Conservation (phyloP, 2,113 vertebrate genomes). For the Ibidorhyncha struthersii region DNA sequence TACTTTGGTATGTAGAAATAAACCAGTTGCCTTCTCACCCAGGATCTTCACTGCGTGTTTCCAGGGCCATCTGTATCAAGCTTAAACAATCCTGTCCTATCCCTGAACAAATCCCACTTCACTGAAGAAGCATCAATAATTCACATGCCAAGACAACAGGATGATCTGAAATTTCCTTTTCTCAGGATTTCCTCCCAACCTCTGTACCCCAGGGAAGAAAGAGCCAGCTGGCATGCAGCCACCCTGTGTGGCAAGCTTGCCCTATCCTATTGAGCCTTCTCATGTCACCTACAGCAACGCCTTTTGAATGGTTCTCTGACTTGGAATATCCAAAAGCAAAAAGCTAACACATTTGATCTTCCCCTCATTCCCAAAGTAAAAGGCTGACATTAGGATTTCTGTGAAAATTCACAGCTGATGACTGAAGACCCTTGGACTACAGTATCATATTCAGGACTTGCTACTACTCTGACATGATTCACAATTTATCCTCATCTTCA, state of each 20-base stretch:
- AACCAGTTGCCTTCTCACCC: neutral
- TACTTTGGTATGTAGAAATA: neutral
- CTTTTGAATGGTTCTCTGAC: neutral
- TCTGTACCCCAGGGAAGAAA: neutral
- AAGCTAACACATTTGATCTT: neutral
- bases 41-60: accelerated
- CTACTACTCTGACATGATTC: neutral
- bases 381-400: neutral
- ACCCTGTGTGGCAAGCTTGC: neutral
- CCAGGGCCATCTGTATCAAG: neutral
- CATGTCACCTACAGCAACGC: accelerated
- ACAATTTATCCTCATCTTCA: neutral
- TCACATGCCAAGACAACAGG: neutral
- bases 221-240: neutral
- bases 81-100: neutral
- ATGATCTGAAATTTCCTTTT: neutral
- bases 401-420: neutral
- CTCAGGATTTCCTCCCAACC: neutral
- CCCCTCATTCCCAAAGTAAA: neutral
- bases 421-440: neutral
- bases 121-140: neutral
- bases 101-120: neutral
- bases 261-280: neutral
- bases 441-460: neutral
- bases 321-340: neutral